These are phyloP conservation scores for Psephotus haematonotus DNA, from an alignment of 2,113 vertebrate species.

Conservation along the genomic window DNA sequence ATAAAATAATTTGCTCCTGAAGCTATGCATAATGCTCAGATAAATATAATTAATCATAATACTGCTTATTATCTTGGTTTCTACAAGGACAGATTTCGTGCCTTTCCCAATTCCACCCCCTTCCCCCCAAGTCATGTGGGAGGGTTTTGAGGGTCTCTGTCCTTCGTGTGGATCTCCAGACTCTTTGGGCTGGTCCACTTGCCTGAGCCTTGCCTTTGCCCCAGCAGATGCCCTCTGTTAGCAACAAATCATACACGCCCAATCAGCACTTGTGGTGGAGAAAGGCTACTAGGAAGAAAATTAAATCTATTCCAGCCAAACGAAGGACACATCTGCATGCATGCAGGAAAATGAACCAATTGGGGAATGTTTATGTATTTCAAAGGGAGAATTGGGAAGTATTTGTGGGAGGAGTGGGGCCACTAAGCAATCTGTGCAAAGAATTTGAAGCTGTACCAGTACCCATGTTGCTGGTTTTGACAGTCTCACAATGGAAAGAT, in stretches of 20 bases:
- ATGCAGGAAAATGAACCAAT: background rate
- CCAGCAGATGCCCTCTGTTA: background rate
- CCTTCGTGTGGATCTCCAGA: rapidly evolving
- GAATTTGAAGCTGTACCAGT: background rate
- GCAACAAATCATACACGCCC: background rate
- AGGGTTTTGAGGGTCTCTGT: background rate
- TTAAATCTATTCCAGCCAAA: background rate
- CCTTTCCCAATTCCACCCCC: background rate
- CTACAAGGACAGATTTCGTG: background rate
- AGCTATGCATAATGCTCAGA: background rate
- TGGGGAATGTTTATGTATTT: background rate
- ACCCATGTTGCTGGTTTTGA: background rate
- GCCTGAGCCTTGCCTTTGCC: background rate
- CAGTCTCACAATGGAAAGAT: background rate
- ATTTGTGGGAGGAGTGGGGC: background rate
- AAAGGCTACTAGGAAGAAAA: background rate
- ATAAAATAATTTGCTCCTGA: background rate
- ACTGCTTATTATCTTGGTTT: background rate
- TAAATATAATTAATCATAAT: background rate
- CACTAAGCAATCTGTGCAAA: rapidly evolving
- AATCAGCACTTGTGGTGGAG: background rate
- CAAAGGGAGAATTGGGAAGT: background rate
- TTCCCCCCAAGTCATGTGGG: background rate
- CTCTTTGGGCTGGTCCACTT: background rate
- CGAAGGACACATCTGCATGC: background rate